Percentiles rank a stretch among this genome's conserved stretches.
These are phyloP conservation scores for Drosophila jambulina DNA, from an alignment of 1,140 invertebrate genomes.

Conservation along the genomic window DNA sequence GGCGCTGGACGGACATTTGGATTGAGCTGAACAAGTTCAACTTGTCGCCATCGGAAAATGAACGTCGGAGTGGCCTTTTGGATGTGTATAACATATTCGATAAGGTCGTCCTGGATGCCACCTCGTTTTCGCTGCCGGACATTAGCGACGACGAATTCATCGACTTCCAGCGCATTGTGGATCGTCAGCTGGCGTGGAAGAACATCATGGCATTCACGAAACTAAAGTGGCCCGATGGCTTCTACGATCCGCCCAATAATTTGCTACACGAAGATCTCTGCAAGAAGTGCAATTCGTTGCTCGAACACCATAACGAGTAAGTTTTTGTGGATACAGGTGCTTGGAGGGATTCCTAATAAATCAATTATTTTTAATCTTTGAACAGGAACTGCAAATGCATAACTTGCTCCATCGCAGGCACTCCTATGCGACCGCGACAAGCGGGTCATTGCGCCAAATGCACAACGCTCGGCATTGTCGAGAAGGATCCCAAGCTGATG, in stretches of 20 bases:
- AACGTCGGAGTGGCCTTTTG: slow-evolving; percentile 73
- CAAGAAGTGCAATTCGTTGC: slow-evolving; percentile 76
- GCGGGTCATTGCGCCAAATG: slow-evolving; percentile 77
- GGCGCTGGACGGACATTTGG: slow-evolving; percentile 82
- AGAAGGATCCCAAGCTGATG: slow-evolving; percentile 80
- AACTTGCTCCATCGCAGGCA: slow-evolving; percentile 83
- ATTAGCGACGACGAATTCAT: slow-evolving; percentile 79
- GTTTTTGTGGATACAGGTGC: too few species aligned
- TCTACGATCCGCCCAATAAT: slow-evolving; percentile 80
- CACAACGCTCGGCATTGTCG: slow-evolving; percentile 78
- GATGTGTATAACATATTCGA: slow-evolving; percentile 84
- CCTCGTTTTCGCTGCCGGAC: slow-evolving; percentile 76
- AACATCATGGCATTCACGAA: slow-evolving; percentile 83
- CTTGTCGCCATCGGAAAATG: slow-evolving; percentile 76
- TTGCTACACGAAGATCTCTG: slow-evolving; percentile 77
- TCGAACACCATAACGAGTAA: slow-evolving; percentile 81
- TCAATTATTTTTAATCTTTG: neutral
- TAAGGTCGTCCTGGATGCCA: slow-evolving; percentile 80
- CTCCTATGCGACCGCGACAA: slow-evolving; percentile 68
- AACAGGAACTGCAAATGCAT: slow-evolving; percentile 81
- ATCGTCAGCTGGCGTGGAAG: slow-evolving; percentile 81
- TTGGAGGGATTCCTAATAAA: neutral
- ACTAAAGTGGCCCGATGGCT: slow-evolving; percentile 79
- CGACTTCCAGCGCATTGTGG: slow-evolving; percentile 78
- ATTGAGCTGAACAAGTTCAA: slow-evolving; percentile 81